These are phyloP conservation scores for Myotis pilosus DNA, from an alignment of 2,797 vertebrate genomes.

Conservation along the genomic window DNA sequence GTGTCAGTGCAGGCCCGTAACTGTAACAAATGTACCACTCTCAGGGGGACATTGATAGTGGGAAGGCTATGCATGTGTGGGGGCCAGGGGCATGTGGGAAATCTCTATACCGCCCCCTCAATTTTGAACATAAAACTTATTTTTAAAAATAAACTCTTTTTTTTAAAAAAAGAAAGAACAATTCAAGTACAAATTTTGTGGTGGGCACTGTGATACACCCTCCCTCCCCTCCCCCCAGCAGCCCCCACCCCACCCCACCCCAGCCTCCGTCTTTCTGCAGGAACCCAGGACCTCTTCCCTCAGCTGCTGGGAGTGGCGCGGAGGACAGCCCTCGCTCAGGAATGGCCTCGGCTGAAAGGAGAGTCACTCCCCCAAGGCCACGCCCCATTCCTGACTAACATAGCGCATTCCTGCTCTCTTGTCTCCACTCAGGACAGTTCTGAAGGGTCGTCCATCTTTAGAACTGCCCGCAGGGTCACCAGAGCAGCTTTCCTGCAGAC, in stretches of 20 bases:
- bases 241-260: no score
- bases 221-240: no score
- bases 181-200: neutral
- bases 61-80: accelerated
- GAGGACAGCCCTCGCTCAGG: neutral
- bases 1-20: accelerated
- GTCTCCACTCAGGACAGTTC: neutral
- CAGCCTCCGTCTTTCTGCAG: neutral
- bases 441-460: neutral
- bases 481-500: neutral
- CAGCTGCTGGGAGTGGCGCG: neutral
- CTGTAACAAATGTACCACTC: neutral
- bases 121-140: neutral
- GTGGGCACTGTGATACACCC: neutral
- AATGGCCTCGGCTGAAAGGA: neutral
- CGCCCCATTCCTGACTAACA: neutral
- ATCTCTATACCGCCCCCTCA: neutral
- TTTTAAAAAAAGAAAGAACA: neutral
- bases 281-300: neutral
- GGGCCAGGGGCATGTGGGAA: neutral
- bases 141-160: neutral
- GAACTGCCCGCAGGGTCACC: neutral
- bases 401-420: neutral
- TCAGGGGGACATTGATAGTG: no score
- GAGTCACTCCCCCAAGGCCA: neutral